These are phyloP conservation scores for Ochotona curzoniae DNA, from an alignment of 2,113 vertebrate species.

Conservation along the genomic window DNA sequence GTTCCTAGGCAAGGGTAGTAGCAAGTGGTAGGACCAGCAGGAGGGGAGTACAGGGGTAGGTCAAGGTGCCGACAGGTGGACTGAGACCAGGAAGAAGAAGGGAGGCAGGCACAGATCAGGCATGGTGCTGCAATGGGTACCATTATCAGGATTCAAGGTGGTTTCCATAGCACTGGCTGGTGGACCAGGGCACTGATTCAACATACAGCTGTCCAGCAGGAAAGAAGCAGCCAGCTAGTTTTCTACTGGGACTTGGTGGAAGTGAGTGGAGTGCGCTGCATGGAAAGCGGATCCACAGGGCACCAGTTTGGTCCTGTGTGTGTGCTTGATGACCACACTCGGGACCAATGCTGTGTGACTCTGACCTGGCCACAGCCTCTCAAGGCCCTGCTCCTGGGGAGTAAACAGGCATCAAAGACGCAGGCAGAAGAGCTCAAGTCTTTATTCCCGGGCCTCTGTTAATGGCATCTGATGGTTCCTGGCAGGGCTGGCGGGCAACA, in stretches of 20 bases:
- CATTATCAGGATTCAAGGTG: too few relatives aligned
- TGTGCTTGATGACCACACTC: background rate
- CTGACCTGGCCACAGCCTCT: background rate
- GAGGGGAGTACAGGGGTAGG: background rate
- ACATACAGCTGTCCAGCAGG: too few relatives aligned
- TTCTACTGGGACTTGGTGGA: too few relatives aligned
- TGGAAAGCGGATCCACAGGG: background rate
- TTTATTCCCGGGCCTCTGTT: background rate
- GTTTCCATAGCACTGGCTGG: too few relatives aligned
- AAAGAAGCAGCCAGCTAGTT: too few relatives aligned
- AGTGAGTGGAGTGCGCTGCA: background rate
- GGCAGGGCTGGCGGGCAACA: background rate
- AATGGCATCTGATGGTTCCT: background rate
- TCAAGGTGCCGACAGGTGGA: background rate
- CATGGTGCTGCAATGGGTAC: too few relatives aligned
- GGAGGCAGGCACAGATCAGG: too few relatives aligned
- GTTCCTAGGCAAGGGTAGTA: background rate
- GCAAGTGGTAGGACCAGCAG: background rate
- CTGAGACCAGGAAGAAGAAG: rapidly evolving
- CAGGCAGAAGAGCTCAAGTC: too few relatives aligned
- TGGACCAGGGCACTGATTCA: too few relatives aligned
- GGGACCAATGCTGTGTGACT: background rate
- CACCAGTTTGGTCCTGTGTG: background rate
- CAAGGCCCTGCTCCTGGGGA: background rate
- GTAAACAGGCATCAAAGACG: too few relatives aligned